A percentile compares a stretch with the other conserved stretches of the same genome.
Evolutionary conservation across 2,797 vertebrate genomes (phyloP).

Genomic region (Huso huso): DNA sequence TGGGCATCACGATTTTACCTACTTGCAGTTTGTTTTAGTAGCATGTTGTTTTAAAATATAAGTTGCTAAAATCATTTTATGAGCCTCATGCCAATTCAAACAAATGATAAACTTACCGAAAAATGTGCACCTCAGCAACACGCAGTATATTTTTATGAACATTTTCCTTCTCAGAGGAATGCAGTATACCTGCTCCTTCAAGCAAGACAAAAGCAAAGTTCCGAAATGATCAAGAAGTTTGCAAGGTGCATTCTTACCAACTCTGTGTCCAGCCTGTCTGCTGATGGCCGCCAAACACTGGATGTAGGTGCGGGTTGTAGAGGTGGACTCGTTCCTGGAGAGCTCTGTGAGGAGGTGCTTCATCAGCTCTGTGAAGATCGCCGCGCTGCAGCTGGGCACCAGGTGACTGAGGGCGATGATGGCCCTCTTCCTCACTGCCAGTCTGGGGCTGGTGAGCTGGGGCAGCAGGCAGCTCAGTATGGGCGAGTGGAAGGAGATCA

Average conservation of each 20-base stretch:
- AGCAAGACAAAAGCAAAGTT: no score
- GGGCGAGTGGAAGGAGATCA: conserved; percentile 78
- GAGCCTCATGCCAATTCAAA: no score
- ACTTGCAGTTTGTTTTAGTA: no score
- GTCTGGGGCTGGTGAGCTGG: conserved; percentile 79
- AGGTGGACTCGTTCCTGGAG: conserved; percentile 56
- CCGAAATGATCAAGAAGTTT: not conserved
- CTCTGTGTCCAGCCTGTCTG: conserved; percentile 82
- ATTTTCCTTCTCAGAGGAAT: no score
- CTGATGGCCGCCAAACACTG: conserved; percentile 85
- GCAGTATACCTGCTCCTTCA: no score
- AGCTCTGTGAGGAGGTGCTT: conserved; percentile 73
- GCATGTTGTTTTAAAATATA: no score
- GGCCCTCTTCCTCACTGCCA: conserved; percentile 86
- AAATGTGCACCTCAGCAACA: no score
- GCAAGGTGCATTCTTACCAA: conserved; percentile 59
- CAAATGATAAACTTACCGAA: no score
- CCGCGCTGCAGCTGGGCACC: conserved; percentile 75
- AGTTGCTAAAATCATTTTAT: no score
- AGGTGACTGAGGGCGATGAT: conserved; percentile 83
- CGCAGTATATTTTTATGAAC: no score
- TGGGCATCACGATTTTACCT: no score
- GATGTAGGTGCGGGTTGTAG: conserved; percentile 78
- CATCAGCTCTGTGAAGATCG: conserved; percentile 79
- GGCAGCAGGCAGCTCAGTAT: conserved; percentile 82